Evolutionary conservation across 2,113 vertebrate genomes (phyloP).

Genomic region (Crocuta crocuta): DNA sequence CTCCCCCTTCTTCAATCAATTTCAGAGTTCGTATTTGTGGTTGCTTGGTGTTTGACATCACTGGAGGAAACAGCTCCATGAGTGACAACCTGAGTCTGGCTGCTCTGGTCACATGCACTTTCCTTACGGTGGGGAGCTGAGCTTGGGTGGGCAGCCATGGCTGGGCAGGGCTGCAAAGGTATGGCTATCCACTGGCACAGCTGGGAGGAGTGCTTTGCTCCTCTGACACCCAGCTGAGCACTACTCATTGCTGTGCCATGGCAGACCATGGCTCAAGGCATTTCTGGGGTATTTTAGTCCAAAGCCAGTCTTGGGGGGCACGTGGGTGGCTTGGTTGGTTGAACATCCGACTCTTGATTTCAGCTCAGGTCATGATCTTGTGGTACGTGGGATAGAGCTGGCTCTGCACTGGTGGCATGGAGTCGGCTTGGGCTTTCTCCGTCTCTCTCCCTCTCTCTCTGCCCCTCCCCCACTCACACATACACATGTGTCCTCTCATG

Average conservation of each 20-base stretch:
- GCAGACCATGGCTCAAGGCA: neutral
- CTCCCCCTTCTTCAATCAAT: neutral
- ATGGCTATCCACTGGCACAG: neutral
- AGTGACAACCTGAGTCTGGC: neutral
- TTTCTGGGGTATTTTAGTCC: neutral
- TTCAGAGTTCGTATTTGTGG: neutral
- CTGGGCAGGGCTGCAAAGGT: neutral
- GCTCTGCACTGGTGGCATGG: no score
- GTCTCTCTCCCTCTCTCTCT: no score
- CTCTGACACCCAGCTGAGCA: neutral
- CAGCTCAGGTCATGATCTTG: no score
- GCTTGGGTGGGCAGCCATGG: neutral
- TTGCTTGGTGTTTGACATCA: neutral
- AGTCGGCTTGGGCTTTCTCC: no score
- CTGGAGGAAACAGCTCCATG: neutral
- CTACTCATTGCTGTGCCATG: neutral
- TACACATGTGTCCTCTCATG: no score
- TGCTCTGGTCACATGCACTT: neutral
- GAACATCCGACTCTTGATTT: no score
- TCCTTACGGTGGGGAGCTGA: neutral
- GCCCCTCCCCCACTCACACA: no score
- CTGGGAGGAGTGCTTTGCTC: neutral
- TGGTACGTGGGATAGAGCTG: no score
- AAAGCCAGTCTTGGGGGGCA: neutral
- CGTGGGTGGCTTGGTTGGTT: no score